phyloP scores from a whole-genome alignment of 2,113 vertebrate genomes.

The Oriolus oriolus region DNA sequence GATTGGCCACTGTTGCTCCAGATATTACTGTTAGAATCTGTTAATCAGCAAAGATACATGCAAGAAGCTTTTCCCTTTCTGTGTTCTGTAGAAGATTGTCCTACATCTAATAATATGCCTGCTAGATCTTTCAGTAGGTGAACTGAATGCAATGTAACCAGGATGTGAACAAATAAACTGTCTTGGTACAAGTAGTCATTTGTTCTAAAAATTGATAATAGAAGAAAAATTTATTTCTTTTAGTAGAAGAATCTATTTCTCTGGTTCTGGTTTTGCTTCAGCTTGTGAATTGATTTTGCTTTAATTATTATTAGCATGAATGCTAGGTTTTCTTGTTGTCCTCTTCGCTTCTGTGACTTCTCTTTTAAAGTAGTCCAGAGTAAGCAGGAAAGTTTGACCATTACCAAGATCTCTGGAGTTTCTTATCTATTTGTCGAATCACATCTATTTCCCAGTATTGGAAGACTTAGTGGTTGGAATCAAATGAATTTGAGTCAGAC shows the following conservation, averaged over 20 bases:
- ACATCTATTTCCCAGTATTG: neutral
- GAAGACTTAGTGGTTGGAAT: neutral
- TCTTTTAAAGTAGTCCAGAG: neutral
- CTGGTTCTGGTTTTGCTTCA: neutral
- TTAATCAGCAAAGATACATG: neutral
- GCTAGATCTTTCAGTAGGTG: neutral
- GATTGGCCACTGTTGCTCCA: neutral
- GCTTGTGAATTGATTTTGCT: neutral
- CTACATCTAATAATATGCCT: neutral
- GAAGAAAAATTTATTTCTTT: neutral
- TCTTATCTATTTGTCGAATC: neutral
- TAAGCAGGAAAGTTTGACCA: neutral
- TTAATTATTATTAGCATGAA: neutral
- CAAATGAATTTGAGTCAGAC: neutral
- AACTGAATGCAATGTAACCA: neutral
- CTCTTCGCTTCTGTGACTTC: neutral
- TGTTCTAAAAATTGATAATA: neutral
- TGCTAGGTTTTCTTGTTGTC: neutral
- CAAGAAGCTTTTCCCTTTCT: neutral
- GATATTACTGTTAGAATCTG: neutral
- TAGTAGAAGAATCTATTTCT: neutral
- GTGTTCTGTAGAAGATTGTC: neutral
- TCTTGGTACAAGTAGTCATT: neutral
- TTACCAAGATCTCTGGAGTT: neutral
- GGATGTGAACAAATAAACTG: neutral